Evolutionary conservation across 2,888 invertebrate genomes (phyloP), one percentile per base, ranked within the genome.

Genomic region (Calliscelio sp.): DNA sequence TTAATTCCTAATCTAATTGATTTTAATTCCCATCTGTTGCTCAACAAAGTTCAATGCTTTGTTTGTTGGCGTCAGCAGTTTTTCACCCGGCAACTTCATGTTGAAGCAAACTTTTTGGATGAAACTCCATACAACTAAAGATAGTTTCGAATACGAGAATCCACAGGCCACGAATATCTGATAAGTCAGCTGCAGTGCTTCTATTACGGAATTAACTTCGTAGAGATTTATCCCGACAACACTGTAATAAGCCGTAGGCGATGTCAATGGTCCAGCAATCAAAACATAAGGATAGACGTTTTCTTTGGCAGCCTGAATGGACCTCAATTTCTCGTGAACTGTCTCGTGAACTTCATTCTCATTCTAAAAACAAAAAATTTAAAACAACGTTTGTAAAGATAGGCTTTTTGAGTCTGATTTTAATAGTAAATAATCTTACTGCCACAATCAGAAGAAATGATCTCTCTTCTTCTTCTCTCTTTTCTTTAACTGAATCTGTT

Each of bases 51-150:
- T 7, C 11, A 74, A 22, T 14, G 51, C 51, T 63, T 74, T 74
- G 24, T 63, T 51, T 16, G 41, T 49, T 1, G 32, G 11, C 61
- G 41, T 61, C 2, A 24, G 3, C 22, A 74, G 0, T 63, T 63
- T 74, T 38, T 74, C 51, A 1, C 24, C 49, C 5, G 25, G 49
- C 46, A 59, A 24, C 20, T 35, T 59, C 49, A 49, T 59, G 0
- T 41, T 25, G 11, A 73, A 73, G 25, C 57, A 59, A 35, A 53
- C 63, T 63, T 74, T 51, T 41, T 74, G 63, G 8, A 74, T 1
- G 24, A 74, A 38, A 10, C 3, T n/a, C 73, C 61, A 73, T 6
- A 32, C 46, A 35, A 11, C 35, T n/a, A 14, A 20, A 28, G 46
- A 49, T 35, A 20, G 16, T 41, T 73, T 59, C 0, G 73, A 61